Evolutionary conservation across 2,113 vertebrate genomes (phyloP), one percentile per base, ranked within the genome.

Genomic region (Colinus virginianus): DNA sequence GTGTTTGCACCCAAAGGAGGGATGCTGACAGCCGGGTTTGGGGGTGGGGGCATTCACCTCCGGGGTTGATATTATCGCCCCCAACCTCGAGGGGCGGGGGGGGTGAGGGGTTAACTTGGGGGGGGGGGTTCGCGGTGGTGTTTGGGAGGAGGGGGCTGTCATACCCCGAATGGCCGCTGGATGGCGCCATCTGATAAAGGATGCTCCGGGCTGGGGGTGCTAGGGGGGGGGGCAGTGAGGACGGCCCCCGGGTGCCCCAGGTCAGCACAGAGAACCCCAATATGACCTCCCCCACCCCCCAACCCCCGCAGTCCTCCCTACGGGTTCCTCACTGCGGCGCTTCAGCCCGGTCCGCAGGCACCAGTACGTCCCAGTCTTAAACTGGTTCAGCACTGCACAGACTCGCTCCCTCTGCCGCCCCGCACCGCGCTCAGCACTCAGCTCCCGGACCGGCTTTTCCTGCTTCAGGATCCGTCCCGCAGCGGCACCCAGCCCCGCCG

Each of bases 361-460:
- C 36, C 36, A 36, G 36, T 36, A 36, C 36, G 36, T 36, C 36
- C 36, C 36, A 36, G 36, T 36, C 36, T 59, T 77, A 23, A 58
- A 51, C 90, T 38, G 84, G 87, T 36, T 36, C 36, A 36, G 36
- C 70, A 88, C 79, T 9, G 70, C 59, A 67, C 84, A 14, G 90
- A 91, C 88, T 87, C 82, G 88, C 90, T 36, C 36, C 36, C 36
- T 6, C 36, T 36, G 36, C 36, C 36, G 36, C 36, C 36, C 36
- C 36, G 36, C 36, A 36, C 36, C 36, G 36, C 36, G 36, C 36
- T 36, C 36, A 36, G 36, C 36, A 7, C 36, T 36, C 36, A 70
- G 92, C 67, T 51, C 72, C 53, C n/a, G 2, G 72, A 91, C 94
- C 74, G 78, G 93, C 95, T 95, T 89, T 93, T 94, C 93, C 90